These are phyloP conservation scores for Ginglymostoma cirratum DNA, from an alignment of 2,113 vertebrate genomes.

Conservation along the genomic window DNA sequence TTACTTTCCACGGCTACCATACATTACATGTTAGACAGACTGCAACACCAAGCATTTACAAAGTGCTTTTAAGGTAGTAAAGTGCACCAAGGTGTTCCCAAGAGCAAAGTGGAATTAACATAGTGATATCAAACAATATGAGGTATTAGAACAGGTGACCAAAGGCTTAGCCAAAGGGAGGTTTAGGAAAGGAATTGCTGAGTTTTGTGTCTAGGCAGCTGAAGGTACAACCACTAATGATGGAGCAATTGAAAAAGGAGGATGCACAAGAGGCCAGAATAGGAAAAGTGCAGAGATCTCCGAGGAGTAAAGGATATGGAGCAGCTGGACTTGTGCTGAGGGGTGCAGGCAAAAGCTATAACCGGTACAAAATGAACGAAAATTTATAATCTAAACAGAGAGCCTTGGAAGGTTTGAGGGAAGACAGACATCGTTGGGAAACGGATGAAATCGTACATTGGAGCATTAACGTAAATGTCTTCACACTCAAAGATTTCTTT, in stretches of 20 bases:
- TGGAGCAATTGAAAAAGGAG: neutral
- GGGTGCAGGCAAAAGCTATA: neutral
- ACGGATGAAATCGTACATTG: neutral
- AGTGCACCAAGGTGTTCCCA: neutral
- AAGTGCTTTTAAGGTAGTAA: neutral
- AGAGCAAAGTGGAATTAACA: neutral
- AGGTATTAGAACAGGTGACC: neutral
- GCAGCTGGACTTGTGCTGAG: neutral
- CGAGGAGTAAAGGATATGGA: neutral
- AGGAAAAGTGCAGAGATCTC: neutral
- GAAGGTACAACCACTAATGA: neutral
- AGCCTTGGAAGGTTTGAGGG: neutral
- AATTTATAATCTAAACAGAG: too few relatives aligned
- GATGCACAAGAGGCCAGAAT: neutral
- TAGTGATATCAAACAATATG: neutral
- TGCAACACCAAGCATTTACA: neutral
- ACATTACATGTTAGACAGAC: neutral
- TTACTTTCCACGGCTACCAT: neutral
- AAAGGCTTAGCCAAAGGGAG: neutral
- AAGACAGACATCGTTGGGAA: neutral
- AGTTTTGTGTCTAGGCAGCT: neutral
- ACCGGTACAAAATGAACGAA: neutral
- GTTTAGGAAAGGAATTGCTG: neutral
- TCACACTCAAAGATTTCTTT: neutral
- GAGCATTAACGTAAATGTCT: neutral